Percentiles rank a stretch among this genome's conserved stretches.
phyloP scores from a whole-genome alignment of 35 echinoderm and acorn worm genomes.

The Hemicentrotus pulcherrimus region DNA sequence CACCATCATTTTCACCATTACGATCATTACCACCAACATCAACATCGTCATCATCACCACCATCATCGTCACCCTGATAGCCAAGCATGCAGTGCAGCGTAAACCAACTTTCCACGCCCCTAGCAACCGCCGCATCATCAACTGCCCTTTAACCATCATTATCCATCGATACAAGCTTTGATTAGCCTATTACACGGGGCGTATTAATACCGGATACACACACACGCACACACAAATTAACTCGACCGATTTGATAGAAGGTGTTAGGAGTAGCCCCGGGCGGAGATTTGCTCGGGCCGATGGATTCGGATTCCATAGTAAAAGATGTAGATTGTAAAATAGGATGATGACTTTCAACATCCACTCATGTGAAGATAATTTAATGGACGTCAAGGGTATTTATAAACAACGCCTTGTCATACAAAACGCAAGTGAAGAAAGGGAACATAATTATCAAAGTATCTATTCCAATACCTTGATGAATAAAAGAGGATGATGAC shows the following conservation, averaged over 20 bases:
- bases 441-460: too few species aligned
- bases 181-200: slow-evolving; percentile 1
- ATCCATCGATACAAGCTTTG: background rate
- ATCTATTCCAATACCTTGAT: too few species aligned
- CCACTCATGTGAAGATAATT: background rate
- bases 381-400: background rate
- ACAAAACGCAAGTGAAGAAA: too few species aligned
- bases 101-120: background rate
- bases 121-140: background rate
- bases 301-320: background rate
- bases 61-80: background rate
- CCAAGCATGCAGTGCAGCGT: too few species aligned
- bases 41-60: background rate
- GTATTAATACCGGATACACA: slow-evolving; percentile 18
- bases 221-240: background rate
- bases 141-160: background rate
- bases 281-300: background rate
- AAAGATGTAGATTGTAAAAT: background rate
- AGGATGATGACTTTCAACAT: background rate
- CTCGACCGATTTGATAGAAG: background rate
- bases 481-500: too few species aligned
- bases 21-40: too few species aligned
- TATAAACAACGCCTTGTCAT: background rate
- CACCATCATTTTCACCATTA: too few species aligned
- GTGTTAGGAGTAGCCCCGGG: background rate